phyloP scores from a whole-genome alignment of 2,797 vertebrate species.

The Masticophis lateralis region DNA sequence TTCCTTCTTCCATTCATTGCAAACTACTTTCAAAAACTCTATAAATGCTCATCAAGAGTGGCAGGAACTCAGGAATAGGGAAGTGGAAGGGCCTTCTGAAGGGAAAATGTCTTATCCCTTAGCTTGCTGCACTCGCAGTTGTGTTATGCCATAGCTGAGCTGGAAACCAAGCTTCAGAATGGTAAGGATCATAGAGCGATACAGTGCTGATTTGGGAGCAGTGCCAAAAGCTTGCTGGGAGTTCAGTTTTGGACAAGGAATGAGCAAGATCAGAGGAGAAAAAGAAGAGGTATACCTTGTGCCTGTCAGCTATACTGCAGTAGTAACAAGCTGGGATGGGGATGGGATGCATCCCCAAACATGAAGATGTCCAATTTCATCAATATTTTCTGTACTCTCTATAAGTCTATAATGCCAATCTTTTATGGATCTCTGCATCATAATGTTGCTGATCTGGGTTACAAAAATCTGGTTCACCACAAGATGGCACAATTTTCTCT shows the following conservation, averaged over 20 bases:
- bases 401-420: not conserved
- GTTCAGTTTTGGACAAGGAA: not conserved
- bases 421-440: not conserved
- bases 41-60: not conserved
- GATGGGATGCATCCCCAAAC: not conserved
- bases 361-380: not conserved
- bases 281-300: not conserved
- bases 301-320: not conserved
- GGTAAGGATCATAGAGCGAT: not conserved
- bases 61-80: not conserved
- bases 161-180: not conserved
- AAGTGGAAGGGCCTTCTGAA: not conserved
- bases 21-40: not conserved
- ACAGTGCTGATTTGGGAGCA: not conserved
- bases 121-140: not conserved
- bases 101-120: not conserved
- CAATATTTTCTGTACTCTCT: not conserved
- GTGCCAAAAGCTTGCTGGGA: not conserved
- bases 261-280: not conserved
- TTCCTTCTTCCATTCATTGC: not conserved
- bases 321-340: not conserved
- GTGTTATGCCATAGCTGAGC: not conserved
- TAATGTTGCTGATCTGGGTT: not conserved
- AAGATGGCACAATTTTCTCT: not conserved
- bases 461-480: not conserved